These are phyloP conservation scores for Cheilosia grossa DNA, from an alignment of 2,888 invertebrate genomes.

Conservation along the genomic window DNA sequence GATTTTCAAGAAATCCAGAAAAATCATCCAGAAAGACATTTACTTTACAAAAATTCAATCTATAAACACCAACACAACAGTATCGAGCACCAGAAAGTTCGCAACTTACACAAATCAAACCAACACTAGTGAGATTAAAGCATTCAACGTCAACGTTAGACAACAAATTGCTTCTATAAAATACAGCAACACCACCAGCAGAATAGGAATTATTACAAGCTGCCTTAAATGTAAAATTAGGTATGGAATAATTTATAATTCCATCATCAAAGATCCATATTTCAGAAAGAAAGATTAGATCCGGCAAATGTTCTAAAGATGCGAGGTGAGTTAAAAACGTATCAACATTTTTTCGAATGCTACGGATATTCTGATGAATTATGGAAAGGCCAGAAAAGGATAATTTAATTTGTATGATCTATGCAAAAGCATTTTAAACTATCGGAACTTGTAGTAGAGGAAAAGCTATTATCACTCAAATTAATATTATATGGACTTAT, in stretches of 20 bases:
- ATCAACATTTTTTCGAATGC: slow-evolving; percentile 10
- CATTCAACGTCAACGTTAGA: neutral
- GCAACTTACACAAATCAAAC: neutral
- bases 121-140: neutral
- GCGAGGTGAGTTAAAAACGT: slow-evolving; percentile 15
- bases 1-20: slow-evolving; percentile 9
- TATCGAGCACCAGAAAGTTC: slow-evolving; percentile 20
- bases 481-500: neutral
- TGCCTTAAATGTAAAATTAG: neutral
- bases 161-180: neutral
- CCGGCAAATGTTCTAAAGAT: slow-evolving; percentile 21
- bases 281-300: slow-evolving; percentile 5
- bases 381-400: neutral
- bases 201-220: neutral
- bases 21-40: slow-evolving; percentile 26
- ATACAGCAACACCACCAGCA: neutral
- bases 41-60: slow-evolving; percentile 6
- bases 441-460: neutral
- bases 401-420: neutral
- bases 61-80: slow-evolving; percentile 27
- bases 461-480: too few relatives aligned
- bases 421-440: neutral
- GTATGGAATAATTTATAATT: neutral
- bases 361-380: slow-evolving; percentile 20
- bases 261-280: neutral